Evolutionary conservation across 92 coral and sea anemone species (phyloP), one percentile per base, ranked within the genome.

Genomic region (Umimayanthus chanpuru): DNA sequence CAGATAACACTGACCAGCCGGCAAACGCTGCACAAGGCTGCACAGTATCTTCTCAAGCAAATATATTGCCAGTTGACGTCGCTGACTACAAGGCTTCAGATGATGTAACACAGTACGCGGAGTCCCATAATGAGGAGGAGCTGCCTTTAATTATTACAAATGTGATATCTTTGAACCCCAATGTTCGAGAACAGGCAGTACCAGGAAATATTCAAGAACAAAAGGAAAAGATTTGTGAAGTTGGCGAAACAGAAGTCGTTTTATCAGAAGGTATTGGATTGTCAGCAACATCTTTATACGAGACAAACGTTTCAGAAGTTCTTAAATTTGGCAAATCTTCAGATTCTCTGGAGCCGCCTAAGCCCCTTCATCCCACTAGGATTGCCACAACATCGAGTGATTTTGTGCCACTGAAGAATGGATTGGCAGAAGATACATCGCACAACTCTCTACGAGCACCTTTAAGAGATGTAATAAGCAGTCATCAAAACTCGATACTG

Each of bases 71-170:
- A 40, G 6, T 21, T 41, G 25, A 82, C 25, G 76, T 66, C 20
- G n/a, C 25, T 32, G 41, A 28, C 36, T 20, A 16, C 65, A 47
- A 28, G 20, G 26, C 47, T 56, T 80, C 79, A n/a, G 77, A 70
- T 23, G 18, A 71, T 25, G 87, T 20, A 70, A 5, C 26, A 14
- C 65, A 50, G 43, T 83, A 68, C 53, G 79, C 47, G 26, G 87
- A 83, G 23, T 53, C 77, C 4, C 26, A 25, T 39, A 83, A 55
- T 49, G 76, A 70, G 15, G 58, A 68, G 32, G 78, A 83, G 12
- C 41, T 83, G 40, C 87, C 87, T 0, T 83, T 73, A 15, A 47
- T 83, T 36, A 83, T 83, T 70, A 83, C 77, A 44, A 83, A 83
- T 67, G 87, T 83, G 32, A 71, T 83, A 15, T 83, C 87, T 4